Evolutionary conservation across 2,797 vertebrate genomes (phyloP).

Genomic region (Ibycter americanus): DNA sequence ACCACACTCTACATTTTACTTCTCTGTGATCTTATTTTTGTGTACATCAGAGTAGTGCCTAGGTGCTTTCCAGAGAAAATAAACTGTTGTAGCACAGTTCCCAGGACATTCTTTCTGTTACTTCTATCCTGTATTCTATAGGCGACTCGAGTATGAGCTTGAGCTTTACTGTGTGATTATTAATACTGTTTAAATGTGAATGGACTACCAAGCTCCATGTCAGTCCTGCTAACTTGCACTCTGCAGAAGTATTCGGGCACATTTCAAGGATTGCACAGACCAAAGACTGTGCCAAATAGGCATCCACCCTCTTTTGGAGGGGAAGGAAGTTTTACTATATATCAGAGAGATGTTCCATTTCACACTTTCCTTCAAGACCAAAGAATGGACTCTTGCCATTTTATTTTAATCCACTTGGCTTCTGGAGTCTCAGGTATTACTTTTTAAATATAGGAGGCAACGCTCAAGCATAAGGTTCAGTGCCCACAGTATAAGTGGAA

Average conservation of each 20-base stretch:
- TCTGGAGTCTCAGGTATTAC: background rate
- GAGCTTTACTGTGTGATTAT: background rate
- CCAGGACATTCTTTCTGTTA: background rate
- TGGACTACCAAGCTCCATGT: background rate
- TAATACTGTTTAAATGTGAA: background rate
- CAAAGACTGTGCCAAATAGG: background rate
- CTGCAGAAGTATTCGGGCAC: background rate
- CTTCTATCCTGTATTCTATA: background rate
- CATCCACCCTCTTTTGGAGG: rapidly evolving
- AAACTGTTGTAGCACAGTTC: background rate
- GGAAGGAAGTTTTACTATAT: background rate
- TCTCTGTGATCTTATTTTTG: background rate
- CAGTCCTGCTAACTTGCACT: background rate
- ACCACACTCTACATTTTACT: background rate
- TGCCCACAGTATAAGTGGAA: background rate
- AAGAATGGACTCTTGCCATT: background rate
- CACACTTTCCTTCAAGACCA: background rate
- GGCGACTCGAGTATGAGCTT: background rate
- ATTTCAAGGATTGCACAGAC: background rate
- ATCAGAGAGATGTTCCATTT: background rate
- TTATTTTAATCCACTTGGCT: background rate
- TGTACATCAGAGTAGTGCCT: background rate
- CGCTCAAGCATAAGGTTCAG: background rate
- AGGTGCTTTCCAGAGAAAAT: background rate
- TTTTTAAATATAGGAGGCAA: background rate